Evolutionary conservation across 2,797 vertebrate genomes (phyloP).

Genomic region (Gambelia wislizenii): DNA sequence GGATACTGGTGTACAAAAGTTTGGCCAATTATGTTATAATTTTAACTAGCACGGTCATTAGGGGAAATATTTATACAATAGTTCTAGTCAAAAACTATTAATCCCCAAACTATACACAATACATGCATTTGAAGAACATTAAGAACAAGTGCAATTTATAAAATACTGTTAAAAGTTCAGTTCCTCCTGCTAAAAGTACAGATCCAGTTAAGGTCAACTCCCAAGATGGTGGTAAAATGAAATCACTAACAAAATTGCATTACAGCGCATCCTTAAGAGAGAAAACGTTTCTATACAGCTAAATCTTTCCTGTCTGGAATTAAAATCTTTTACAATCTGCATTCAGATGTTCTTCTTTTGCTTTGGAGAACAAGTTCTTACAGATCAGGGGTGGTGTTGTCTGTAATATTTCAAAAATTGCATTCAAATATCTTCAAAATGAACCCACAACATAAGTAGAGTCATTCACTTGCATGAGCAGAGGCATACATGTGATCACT

Average conservation of each 20-base stretch:
- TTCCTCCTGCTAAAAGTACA: conserved; percentile 59
- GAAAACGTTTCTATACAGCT: conserved; percentile 32
- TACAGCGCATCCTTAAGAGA: conserved; percentile 51
- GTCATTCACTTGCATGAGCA: not conserved
- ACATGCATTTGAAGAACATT: conserved; percentile 81
- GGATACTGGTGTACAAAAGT: conserved; percentile 71
- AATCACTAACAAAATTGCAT: conserved; percentile 59
- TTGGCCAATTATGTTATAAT: conserved; percentile 80
- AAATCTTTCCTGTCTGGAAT: conserved; percentile 43
- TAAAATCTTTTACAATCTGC: conserved; percentile 6
- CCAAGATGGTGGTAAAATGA: conserved; percentile 50
- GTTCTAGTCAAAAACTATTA: conserved; percentile 71
- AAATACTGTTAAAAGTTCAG: conserved; percentile 80
- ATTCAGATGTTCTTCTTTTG: conserved; percentile 10
- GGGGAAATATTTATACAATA: conserved; percentile 73
- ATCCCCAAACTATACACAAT: conserved; percentile 75
- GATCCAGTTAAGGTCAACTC: conserved; percentile 69
- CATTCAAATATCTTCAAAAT: conserved; percentile 34
- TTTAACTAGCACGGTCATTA: conserved; percentile 78
- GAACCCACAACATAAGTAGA: not conserved
- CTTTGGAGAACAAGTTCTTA: conserved; percentile 44
- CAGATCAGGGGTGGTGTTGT: conserved; percentile 48
- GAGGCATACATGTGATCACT: not conserved
- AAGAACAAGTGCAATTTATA: conserved; percentile 78
- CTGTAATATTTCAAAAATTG: conserved; percentile 35